Base-by-base conservation (phyloP, 2,888 invertebrate species). In the Lacanobia oleracea region DNA sequence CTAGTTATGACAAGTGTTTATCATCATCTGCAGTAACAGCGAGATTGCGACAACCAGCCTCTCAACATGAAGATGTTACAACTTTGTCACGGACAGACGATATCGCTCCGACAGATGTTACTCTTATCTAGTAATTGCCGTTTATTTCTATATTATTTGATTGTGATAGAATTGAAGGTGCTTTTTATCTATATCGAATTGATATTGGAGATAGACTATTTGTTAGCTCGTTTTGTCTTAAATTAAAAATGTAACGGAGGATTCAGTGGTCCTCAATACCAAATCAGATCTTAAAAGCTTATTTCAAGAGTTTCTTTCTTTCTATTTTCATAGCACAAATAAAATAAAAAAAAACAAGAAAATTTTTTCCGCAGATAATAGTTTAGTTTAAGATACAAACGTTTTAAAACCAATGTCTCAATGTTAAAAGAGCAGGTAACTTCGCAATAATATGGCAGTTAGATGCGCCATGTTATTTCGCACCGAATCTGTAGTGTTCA, bases 41-140 rank as follows among this genome's bases (percentile, higher is more conserved):
- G 40, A 75, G 75, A 85, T 88, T 89, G 85, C 87, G 84, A 73
- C 81, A 86, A 81, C 75, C 82, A 77, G 67, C 79, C 77, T 85
- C 86, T 82, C 82, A 81, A 86, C 66, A 69, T 89, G 78, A 80
- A 87, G 86, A 88, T 86, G 82, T 84, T 86, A 85, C 83, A 82
- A 88, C 81, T 82, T 89, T 84, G 88, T 89, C 89, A 90, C 88
- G 90, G 84, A 87, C 77, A 79, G 10, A 54, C 73, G 88, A 90
- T 90, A 89, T 51, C 61, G n/a, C 60, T 56, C 18, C 27, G 59
- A 65, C 69, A 71, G 67, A 81, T 67, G 67, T 81, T 70, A 48
- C 59, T 14, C 64, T 76, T 78, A 67, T 83, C 64, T 67, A 66
- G 64, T 79, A 56, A 82, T 67, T 77, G 65, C 50, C 59, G 59